These are phyloP conservation scores for Drosophila vallismaia DNA, from an alignment of 2,888 invertebrate genomes.

Conservation along the genomic window DNA sequence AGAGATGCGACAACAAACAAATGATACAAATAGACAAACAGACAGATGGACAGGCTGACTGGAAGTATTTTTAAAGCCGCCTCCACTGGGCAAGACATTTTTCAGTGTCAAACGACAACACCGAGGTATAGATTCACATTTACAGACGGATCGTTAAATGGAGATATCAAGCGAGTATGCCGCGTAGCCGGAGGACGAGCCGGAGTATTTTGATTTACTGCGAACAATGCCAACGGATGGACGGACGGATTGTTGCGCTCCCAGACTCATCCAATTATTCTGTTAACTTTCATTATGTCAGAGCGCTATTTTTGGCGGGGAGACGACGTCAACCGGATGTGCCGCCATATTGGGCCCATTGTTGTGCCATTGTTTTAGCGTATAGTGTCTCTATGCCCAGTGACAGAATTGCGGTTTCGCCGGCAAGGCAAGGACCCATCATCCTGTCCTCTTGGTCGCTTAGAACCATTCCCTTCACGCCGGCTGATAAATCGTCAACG, in stretches of 20 bases:
- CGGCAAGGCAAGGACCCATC: conserved; percentile 1
- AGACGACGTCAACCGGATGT: conserved; percentile 42
- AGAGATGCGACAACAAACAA: conserved; percentile 53
- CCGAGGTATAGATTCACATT: neutral
- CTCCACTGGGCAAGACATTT: conserved; percentile 53
- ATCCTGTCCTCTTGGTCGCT: conserved; percentile 4
- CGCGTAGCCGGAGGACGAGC: too few species aligned
- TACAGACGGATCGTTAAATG: conserved; percentile 2
- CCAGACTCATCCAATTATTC: conserved; percentile 75
- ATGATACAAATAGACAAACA: conserved; percentile 53
- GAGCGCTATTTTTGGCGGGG: conserved; percentile 50
- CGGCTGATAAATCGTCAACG: conserved; percentile 71
- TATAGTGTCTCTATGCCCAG: conserved; percentile 16
- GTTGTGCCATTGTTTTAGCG: conserved; percentile 34
- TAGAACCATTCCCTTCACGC: neutral
- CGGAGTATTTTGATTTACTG: conserved; percentile 64
- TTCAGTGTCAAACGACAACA: conserved; percentile 55
- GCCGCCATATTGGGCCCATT: conserved; percentile 70
- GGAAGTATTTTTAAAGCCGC: conserved; percentile 52
- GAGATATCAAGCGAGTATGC: conserved; percentile 25
- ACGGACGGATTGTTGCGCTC: conserved; percentile 30
- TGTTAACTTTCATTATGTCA: conserved; percentile 76
- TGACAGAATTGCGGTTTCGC: conserved; percentile 40
- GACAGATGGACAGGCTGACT: conserved; percentile 29
- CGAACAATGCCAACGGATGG: conserved; percentile 20